These are phyloP conservation scores for Pithys albifrons DNA, from an alignment of 2,113 vertebrate genomes.

Conservation along the genomic window DNA sequence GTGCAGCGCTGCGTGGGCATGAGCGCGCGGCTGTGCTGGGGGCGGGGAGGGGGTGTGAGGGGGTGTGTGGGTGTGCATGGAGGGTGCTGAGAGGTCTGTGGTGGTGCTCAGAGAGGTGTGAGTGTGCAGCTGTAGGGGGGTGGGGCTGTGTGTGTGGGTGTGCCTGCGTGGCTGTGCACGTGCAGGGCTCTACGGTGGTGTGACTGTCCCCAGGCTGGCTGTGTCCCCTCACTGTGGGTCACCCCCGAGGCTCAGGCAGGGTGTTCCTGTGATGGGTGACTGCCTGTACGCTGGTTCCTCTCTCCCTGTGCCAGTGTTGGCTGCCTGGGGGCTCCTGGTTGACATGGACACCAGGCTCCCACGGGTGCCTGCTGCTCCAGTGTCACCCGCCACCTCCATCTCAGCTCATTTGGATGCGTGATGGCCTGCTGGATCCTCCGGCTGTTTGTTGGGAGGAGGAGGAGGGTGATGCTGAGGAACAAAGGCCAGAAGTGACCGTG, in stretches of 20 bases:
- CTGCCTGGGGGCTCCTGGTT: background rate
- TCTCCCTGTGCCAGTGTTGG: background rate
- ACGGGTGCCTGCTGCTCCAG: fast-evolving
- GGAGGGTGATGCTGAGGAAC: background rate
- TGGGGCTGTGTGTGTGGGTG: background rate
- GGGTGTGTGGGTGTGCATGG: background rate
- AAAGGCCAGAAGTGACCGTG: background rate
- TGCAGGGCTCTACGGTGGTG: background rate
- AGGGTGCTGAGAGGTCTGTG: background rate
- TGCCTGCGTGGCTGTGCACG: background rate
- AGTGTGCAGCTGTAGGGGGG: background rate
- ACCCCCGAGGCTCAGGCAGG: background rate
- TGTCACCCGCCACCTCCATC: fast-evolving
- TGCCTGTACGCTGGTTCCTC: fast-evolving
- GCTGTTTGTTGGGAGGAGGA: background rate
- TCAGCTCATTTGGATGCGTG: fast-evolving
- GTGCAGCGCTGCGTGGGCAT: background rate
- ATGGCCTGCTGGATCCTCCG: background rate
- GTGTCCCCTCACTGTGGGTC: background rate
- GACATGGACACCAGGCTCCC: background rate
- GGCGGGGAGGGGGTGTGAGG: background rate
- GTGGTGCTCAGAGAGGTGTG: background rate
- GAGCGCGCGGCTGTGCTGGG: fast-evolving
- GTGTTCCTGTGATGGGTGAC: fast-evolving
- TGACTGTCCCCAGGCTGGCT: background rate